A percentile compares a stretch with the other conserved stretches of the same genome.
Evolutionary conservation across 1,140 invertebrate genomes (phyloP).

Genomic region (Cheumatopsyche charites): DNA sequence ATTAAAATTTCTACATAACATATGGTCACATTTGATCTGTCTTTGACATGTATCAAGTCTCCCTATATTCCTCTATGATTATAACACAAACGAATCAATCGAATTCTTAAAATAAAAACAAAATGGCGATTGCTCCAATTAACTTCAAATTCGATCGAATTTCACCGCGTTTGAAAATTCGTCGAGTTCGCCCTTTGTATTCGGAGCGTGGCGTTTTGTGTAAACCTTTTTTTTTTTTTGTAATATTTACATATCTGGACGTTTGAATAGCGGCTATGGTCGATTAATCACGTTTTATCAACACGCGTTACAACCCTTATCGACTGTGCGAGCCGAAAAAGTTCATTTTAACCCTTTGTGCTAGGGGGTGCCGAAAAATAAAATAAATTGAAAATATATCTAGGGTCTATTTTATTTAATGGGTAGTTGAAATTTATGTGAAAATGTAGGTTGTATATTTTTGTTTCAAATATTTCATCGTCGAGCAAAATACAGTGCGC

Average conservation of each 20-base stretch:
- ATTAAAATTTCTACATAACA: too few relatives aligned
- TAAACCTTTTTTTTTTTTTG: neutral
- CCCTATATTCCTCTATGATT: too few relatives aligned
- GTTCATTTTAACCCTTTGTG: neutral
- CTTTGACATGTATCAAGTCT: too few relatives aligned
- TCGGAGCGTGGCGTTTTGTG: neutral
- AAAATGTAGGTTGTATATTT: neutral
- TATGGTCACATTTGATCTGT: too few relatives aligned
- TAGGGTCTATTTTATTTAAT: neutral
- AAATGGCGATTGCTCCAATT: too few relatives aligned
- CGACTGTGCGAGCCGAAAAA: neutral
- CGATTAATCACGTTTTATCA: constrained; percentile 16
- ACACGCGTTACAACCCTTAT: constrained; percentile 13
- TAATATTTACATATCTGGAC: constrained; percentile 17
- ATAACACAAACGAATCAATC: too few relatives aligned
- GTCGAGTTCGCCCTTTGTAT: neutral
- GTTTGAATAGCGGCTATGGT: constrained; percentile 5
- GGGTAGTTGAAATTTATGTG: neutral
- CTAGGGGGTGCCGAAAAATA: neutral
- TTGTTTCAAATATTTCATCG: too few relatives aligned
- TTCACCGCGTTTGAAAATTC: neutral
- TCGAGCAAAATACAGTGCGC: too few relatives aligned
- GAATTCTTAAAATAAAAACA: too few relatives aligned
- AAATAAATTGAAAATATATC: neutral
- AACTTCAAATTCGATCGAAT: too few relatives aligned